Evolutionary conservation across 2,888 invertebrate genomes (phyloP).

Genomic region (Sabellastarte sp.): DNA sequence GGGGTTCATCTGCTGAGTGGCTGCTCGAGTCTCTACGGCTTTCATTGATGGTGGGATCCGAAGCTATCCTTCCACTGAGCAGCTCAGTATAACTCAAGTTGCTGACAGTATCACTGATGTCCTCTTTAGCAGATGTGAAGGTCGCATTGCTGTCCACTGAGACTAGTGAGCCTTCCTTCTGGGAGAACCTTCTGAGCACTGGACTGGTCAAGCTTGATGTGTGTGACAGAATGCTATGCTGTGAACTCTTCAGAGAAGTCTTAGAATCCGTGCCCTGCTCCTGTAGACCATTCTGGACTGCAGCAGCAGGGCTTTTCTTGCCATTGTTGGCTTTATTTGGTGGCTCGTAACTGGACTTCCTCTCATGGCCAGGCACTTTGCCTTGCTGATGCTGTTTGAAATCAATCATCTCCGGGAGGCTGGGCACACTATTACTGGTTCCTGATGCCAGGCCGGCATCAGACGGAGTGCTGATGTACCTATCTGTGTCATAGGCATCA

Average conservation of each 20-base stretch:
- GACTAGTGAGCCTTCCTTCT: constrained; percentile 19
- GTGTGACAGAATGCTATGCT: constrained; percentile 10
- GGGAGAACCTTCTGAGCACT: constrained; percentile 25
- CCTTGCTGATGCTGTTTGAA: not conserved
- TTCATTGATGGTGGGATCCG: not conserved
- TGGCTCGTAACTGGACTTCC: constrained; percentile 20
- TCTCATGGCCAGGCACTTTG: constrained; percentile 13
- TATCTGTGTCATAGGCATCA: constrained; percentile 31
- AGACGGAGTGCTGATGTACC: constrained; percentile 18
- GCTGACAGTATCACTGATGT: constrained; percentile 50
- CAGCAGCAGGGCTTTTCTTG: not conserved
- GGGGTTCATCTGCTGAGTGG: not conserved
- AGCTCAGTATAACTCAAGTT: not conserved
- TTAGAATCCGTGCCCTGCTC: not conserved
- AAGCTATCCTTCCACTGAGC: not conserved
- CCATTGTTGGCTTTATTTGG: constrained; percentile 5
- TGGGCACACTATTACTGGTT: constrained; percentile 16
- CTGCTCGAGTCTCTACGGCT: not conserved
- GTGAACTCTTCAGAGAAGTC: constrained; percentile 1
- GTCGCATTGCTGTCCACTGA: constrained; percentile 65
- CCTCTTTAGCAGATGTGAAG: constrained; percentile 92
- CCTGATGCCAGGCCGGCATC: constrained; percentile 15
- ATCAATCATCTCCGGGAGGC: constrained; percentile 12
- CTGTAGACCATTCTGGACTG: not conserved
- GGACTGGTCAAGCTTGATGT: constrained; percentile 29